These are phyloP conservation scores for Etheostoma spectabile DNA, from an alignment of 2,113 vertebrate species.

Conservation along the genomic window DNA sequence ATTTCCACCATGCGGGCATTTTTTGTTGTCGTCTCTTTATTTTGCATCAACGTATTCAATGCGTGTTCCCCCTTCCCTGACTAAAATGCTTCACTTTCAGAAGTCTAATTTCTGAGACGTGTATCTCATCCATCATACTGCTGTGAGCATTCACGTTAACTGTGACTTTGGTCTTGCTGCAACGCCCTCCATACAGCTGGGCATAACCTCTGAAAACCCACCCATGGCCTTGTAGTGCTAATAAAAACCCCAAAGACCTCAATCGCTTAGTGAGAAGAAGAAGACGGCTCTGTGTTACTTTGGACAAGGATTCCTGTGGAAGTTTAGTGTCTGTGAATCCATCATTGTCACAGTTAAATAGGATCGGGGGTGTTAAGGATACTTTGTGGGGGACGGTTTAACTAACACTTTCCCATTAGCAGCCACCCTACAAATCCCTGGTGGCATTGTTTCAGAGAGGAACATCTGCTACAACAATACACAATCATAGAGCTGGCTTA, in stretches of 20 bases:
- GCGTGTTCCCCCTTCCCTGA: constrained; percentile 1
- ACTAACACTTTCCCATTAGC: constrained; percentile 59
- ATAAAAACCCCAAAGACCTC: constrained; percentile 46
- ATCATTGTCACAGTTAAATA: constrained; percentile 83
- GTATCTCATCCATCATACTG: constrained; percentile 84
- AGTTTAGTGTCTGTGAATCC: constrained; percentile 78
- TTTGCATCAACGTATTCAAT: not conserved
- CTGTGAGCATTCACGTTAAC: constrained; percentile 66
- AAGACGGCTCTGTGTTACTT: constrained; percentile 62
- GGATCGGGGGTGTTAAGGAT: constrained; percentile 47
- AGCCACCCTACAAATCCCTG: constrained; percentile 49
- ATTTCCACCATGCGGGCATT: not conserved
- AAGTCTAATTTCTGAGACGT: constrained; percentile 41
- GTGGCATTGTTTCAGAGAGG: constrained; percentile 59
- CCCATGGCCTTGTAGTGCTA: constrained; percentile 59
- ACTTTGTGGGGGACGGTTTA: constrained; percentile 58
- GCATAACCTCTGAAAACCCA: constrained; percentile 62
- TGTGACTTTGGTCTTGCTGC: constrained; percentile 48
- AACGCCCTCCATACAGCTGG: constrained; percentile 71
- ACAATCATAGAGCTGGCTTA: constrained; percentile 13
- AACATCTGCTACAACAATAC: constrained; percentile 71
- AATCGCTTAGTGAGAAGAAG: constrained; percentile 43
- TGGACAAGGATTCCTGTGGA: constrained; percentile 70
- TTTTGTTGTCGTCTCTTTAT: not conserved
- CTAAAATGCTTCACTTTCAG: constrained; percentile 13